Evolutionary conservation across 2,113 vertebrate species (phyloP).

Genomic region (Pterocles gutturalis): DNA sequence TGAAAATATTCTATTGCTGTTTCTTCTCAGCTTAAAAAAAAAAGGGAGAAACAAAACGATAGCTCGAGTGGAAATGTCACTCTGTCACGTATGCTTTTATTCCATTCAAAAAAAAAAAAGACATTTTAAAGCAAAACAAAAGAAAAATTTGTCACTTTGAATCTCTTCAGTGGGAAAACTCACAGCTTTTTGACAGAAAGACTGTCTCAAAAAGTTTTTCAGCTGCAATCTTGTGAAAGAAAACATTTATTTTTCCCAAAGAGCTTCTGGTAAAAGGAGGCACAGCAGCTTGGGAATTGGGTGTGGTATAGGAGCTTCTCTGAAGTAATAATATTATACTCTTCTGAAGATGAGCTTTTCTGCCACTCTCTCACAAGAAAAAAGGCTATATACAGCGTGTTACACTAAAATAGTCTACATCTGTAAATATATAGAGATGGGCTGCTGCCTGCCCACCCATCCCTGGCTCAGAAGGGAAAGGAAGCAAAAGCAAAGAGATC

Average conservation of each 20-base stretch:
- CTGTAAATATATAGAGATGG: background rate
- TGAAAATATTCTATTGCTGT: constrained; percentile 22
- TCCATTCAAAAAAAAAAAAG: background rate
- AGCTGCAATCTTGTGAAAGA: constrained; percentile 22
- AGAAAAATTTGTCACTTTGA: constrained; percentile 25
- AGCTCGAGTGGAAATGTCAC: constrained; percentile 10
- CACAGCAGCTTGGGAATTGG: background rate
- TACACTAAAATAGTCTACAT: background rate
- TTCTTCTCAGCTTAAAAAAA: constrained; percentile 21
- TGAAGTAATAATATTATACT: background rate
- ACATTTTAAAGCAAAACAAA: constrained; percentile 44
- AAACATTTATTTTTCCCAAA: background rate
- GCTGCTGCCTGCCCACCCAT: background rate
- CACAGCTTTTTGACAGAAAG: constrained; percentile 44
- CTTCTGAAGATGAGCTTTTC: background rate
- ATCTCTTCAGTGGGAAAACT: constrained; percentile 31
- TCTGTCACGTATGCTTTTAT: background rate
- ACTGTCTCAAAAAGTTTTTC: constrained; percentile 18
- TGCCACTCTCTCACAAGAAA: background rate
- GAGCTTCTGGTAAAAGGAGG: background rate
- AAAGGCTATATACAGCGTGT: background rate
- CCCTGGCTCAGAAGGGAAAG: background rate
- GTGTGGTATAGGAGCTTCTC: background rate
- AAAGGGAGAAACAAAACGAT: constrained; percentile 24
- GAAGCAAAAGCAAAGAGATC: background rate